phyloP scores from a whole-genome alignment of 1,140 invertebrate species.

The Zaprionus gabonicus region DNA sequence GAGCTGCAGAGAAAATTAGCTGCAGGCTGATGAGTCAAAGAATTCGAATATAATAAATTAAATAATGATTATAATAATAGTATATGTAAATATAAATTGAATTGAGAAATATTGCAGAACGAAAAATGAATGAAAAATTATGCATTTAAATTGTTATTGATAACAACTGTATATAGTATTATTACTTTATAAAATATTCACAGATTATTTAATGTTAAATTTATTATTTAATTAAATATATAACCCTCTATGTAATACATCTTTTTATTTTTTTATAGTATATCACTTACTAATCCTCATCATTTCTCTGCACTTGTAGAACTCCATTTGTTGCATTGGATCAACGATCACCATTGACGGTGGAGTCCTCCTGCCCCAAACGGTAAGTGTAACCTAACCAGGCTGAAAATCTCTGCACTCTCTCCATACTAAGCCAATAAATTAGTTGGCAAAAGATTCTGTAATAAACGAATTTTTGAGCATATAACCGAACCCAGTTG shows the following conservation, averaged over 20 bases:
- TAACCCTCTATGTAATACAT: too few species aligned
- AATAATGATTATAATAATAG: too few species aligned
- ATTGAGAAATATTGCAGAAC: too few species aligned
- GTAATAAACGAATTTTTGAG: constrained; percentile 77
- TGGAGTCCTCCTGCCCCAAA: constrained; percentile 84
- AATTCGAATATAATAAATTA: too few species aligned
- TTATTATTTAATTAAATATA: background rate
- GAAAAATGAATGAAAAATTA: too few species aligned
- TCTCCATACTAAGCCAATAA: constrained; percentile 61
- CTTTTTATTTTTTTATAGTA: too few species aligned
- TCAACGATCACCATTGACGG: constrained; percentile 84
- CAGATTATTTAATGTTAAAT: background rate
- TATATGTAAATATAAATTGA: too few species aligned
- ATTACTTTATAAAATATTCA: background rate
- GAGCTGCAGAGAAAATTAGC: background rate
- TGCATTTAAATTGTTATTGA: too few species aligned
- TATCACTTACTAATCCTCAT: background rate
- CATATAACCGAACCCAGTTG: constrained; percentile 56
- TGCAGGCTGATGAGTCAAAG: background rate
- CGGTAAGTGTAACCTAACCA: constrained; percentile 64
- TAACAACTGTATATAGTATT: background rate
- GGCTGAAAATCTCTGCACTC: constrained; percentile 11
- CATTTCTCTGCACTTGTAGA: constrained; percentile 46
- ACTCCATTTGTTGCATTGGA: constrained; percentile 84
- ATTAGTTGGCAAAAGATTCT: constrained; percentile 77